These are phyloP conservation scores for Euspilapteryx auroguttella DNA, from an alignment of 2,888 invertebrate species.

Conservation along the genomic window DNA sequence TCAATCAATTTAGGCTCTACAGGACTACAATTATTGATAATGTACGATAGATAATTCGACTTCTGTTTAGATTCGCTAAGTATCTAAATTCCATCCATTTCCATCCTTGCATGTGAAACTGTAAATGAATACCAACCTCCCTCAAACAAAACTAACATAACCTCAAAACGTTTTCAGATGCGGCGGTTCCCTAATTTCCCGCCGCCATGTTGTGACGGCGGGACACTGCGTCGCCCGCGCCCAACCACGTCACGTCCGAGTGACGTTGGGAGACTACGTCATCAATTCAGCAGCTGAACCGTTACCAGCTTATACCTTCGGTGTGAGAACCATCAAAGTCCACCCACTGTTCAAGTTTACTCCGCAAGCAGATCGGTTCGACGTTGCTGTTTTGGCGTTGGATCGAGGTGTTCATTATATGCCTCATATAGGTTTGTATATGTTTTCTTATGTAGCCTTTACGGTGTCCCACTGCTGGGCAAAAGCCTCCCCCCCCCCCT, in stretches of 20 bases:
- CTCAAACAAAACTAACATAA: neutral
- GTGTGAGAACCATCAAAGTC: conserved; percentile 80
- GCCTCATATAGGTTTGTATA: conserved; percentile 75
- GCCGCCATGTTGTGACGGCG: conserved; percentile 90
- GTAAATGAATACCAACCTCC: too few species aligned
- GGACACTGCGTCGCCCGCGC: conserved; percentile 94
- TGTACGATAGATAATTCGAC: too few species aligned
- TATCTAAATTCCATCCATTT: too few species aligned
- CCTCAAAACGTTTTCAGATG: conserved; percentile 62
- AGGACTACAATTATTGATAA: too few species aligned
- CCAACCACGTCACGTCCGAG: conserved; percentile 87
- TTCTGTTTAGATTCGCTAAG: too few species aligned
- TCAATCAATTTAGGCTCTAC: too few species aligned
- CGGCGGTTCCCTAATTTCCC: conserved; percentile 88
- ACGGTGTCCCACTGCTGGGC: too few species aligned
- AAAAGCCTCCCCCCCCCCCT: too few species aligned
- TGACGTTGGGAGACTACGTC: conserved; percentile 90
- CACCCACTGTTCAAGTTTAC: conserved; percentile 81
- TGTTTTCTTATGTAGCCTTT: too few species aligned
- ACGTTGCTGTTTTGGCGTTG: conserved; percentile 85
- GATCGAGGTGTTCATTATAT: conserved; percentile 89
- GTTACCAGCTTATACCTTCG: conserved; percentile 88
- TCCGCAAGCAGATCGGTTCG: conserved; percentile 88
- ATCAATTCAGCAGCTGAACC: conserved; percentile 92
- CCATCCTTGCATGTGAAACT: too few species aligned